Evolutionary conservation across 2,797 vertebrate species (phyloP).

Genomic region (Amniataba percoides): DNA sequence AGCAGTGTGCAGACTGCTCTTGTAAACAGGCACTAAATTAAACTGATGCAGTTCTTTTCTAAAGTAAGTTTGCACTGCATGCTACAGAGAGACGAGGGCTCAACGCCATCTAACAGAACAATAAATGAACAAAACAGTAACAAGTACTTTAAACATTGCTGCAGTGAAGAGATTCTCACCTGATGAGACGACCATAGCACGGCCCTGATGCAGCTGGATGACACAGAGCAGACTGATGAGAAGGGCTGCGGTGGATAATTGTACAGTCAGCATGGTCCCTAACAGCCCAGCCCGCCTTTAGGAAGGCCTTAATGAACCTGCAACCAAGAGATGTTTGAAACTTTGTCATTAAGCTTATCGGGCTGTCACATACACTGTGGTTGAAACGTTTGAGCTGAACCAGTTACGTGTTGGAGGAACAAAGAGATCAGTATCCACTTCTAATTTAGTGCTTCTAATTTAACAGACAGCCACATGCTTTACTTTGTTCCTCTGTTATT

Average conservation of each 20-base stretch:
- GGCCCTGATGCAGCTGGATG: constrained; percentile 55
- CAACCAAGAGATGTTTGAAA: constrained; percentile 34
- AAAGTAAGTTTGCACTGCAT: not conserved
- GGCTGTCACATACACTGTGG: not conserved
- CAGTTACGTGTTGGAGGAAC: not conserved
- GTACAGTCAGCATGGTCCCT: constrained; percentile 64
- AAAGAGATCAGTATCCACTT: not conserved
- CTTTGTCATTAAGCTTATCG: not conserved
- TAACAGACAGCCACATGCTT: not conserved
- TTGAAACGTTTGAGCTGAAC: not conserved
- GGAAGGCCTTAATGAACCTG: constrained; percentile 53
- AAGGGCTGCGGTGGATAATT: constrained; percentile 40
- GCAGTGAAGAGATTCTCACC: constrained; percentile 60
- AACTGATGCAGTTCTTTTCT: not conserved
- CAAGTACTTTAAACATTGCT: not conserved
- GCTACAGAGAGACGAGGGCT: not conserved
- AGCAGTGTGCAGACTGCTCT: not conserved
- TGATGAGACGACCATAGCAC: constrained; percentile 49
- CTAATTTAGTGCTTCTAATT: no score
- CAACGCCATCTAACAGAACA: not conserved
- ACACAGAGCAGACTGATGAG: constrained; percentile 67
- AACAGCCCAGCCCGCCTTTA: constrained; percentile 21
- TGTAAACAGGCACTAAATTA: not conserved
- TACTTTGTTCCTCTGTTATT: not conserved
- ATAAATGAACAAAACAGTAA: not conserved